Base-by-base conservation (phyloP, 1,140 invertebrate species). In the Aphelenchoides avenae region DNA sequence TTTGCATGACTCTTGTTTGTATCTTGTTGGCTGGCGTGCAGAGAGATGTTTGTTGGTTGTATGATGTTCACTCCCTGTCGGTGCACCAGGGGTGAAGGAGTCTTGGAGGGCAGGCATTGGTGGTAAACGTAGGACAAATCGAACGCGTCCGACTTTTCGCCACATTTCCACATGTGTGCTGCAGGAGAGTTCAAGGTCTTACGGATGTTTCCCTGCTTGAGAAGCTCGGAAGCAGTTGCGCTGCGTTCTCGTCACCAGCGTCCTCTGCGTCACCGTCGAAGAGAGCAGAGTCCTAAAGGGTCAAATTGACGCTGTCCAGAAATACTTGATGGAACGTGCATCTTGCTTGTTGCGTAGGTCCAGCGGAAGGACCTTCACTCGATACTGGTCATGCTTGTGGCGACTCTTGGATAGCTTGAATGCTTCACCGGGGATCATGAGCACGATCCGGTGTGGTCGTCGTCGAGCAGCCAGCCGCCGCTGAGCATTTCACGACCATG, bases 331-430 rank as follows among this genome's bases (percentile, higher is more conserved):
- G n/a, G n/a, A n/a, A n/a, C n/a, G n/a, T n/a, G n/a, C n/a, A n/a
- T n/a, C 74, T 48, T 61, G 36, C 43, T 55, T 65, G 44, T 68
- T 65, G 5, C 73, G 39, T 15, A 75, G 42, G 55, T 75, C 73
- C 26, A 75, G 33, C 7, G 73, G 66, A 13, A 64, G 54, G 42
- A 75, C 57, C 47, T 67, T 68, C 27, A 75, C 47, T 0, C 66
- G 50, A 46, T 72, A 77, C 30, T 60, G 49, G 42, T 70, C 43
- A 1, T 56, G 27, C 0, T 54, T 53, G 46, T 72, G 62, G 13
- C 61, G 46, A 9, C 44, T 48, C 48, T 75, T 75, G 51, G 68
- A 76, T 46, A 77, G 77, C 48, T 77, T 75, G 6, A 75, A 30
- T 5, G 73, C 68, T 27, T 47, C 57, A 7, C 73, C 73, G 31